Base-by-base conservation (phyloP, 2,797 vertebrate species). In the Babyrousa celebensis region DNA sequence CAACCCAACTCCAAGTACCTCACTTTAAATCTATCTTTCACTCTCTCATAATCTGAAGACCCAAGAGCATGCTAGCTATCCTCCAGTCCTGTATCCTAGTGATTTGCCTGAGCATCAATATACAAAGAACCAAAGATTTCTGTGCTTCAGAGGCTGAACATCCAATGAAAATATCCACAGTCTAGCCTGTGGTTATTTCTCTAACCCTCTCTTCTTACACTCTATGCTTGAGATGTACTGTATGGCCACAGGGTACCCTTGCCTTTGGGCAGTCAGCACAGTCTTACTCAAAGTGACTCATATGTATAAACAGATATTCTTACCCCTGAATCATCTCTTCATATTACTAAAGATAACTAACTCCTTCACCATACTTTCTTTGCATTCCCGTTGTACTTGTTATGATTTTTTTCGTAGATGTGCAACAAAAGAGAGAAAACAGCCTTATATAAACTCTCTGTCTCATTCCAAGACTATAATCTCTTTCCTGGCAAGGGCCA, bases 391-490 rank as follows among this genome's bases (percentile, higher is more conserved):
- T 74, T 12, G 17, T 85, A 43, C 54, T 86, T 32, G 29, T 88
- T 85, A 79, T 77, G 63, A 91, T 85, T 90, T 84, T 17, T 79
- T 48, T 90, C 29, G 32, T 17, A 25, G 25, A 79, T 0, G 29
- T 58, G 10, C 18, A 65, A 75, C 43, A 36, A 89, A 95, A 87
- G 11, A 32, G 29, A 74, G 77, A n/a, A 71, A 74, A 54, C 17
- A 60, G 25, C 12, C 21, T 84, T 79, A 6, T 36, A 16, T 58
- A 92, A 91, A 79, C n/a, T 72, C 4, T 80, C 14, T 36, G 36
- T 88, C 23, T 95, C 25, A 84, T 87, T 95, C 72, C 27, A 36
- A 92, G 12, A 79, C 25, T 56, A 2, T 36, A 84, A 70, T 82
- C 52, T 71, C 17, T 43, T 83, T 85, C 75, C 85, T 94, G 82